Base-by-base conservation (phyloP, 2,113 vertebrate genomes). In the Oryzias woworae region DNA sequence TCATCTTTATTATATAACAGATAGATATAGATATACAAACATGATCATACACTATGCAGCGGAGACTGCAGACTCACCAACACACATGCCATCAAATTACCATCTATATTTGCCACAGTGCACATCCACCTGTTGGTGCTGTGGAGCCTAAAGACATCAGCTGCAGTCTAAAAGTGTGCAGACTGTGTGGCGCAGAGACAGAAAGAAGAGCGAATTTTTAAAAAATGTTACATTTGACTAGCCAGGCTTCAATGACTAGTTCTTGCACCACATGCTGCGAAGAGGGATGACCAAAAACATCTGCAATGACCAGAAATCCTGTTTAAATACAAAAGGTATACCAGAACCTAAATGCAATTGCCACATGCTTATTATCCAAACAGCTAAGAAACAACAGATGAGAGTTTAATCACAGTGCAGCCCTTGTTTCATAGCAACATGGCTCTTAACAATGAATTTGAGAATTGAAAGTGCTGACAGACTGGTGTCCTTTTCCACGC, bases 341-440 rank as follows among this genome's bases (percentile, higher is more conserved):
- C 59, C 60, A 85, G 77, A 81, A 85, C 78, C 82, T 71, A 77
- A 72, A 73, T 62, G 65, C 49, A 36, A 10, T 7, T 2, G 43
- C 62, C 49, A 68, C 70, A 62, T 56, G 60, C 53, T 75, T 79
- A 84, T 81, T 73, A 78, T 26, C 64, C 69, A 14, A 75, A 82
- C 83, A 85, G 92, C 92, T 91, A 92, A 71, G 82, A 75, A 69
- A 82, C 85, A 90, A 79, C 75, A 73, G 80, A 84, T 86, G 90
- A 88, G 88, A 88, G 80, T 88, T 89, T 92, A 93, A 93, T 93
- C 85, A 88, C 84, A 85, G 78, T 56, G 80, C 84, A 84, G 82
- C 76, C 69, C 73, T 88, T 66, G 89, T 92, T 90, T 90, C 89
- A 89, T 89, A 90, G 90, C 91, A 92, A 92, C 83, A 80, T 83